Evolutionary conservation across 2,113 vertebrate species (phyloP).

Genomic region (Macheiramphus alcinus): DNA sequence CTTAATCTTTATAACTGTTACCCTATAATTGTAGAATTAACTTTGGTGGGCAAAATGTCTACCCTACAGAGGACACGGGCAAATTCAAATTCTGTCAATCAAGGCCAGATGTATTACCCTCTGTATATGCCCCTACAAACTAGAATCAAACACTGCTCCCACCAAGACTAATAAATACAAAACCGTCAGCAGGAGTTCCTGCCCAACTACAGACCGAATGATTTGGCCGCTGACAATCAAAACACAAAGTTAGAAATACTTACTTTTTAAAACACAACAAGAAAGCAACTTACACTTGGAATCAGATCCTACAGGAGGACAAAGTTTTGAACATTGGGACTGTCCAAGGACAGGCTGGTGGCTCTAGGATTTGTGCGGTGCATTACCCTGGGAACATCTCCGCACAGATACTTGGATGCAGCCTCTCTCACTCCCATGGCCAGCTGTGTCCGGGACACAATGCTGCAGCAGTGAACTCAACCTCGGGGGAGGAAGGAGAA

Average conservation of each 20-base stretch:
- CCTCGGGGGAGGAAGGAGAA: background rate
- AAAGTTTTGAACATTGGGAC: background rate
- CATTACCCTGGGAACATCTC: background rate
- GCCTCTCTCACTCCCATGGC: background rate
- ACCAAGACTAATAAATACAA: accelerated
- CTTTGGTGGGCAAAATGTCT: background rate
- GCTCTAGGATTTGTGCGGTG: background rate
- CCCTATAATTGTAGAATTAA: background rate
- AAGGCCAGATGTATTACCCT: background rate
- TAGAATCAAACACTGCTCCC: background rate
- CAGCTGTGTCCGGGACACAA: background rate
- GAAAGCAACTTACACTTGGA: background rate
- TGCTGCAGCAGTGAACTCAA: background rate
- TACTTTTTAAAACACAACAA: background rate
- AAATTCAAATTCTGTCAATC: background rate
- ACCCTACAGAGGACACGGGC: background rate
- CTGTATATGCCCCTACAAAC: background rate
- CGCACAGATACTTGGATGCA: background rate
- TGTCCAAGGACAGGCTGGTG: background rate
- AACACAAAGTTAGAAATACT: background rate
- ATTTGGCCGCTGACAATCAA: background rate
- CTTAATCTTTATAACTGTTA: background rate
- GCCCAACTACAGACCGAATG: accelerated
- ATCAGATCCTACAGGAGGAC: background rate
- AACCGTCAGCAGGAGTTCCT: background rate